Conservation (phyloP, 2,888 invertebrate species). For the Drosophila gaucha region DNA sequence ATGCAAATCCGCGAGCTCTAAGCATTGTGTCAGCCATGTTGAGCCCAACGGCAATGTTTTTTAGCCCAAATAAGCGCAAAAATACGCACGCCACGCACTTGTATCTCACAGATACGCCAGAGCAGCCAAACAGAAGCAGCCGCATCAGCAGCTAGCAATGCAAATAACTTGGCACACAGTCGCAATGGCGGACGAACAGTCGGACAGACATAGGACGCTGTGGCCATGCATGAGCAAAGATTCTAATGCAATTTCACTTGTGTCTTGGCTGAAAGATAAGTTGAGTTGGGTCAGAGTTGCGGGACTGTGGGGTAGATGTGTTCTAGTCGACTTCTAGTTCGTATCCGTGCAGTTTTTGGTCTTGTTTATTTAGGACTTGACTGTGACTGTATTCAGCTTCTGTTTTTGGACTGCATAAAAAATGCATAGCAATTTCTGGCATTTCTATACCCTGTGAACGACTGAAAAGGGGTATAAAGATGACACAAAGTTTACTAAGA, state of each 20-base stretch:
- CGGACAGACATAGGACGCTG: conserved; percentile 18
- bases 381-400: conserved; percentile 32
- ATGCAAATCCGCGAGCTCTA: conserved; percentile 59
- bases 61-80: conserved; percentile 79
- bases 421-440: conserved; percentile 42
- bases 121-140: conserved; percentile 7
- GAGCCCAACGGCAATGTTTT: conserved; percentile 69
- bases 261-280: conserved; percentile 28
- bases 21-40: conserved; percentile 74
- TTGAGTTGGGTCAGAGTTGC: conserved; percentile 19
- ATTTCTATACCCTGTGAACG: conserved; percentile 32
- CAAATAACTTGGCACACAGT: conserved; percentile 78
- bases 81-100: conserved; percentile 59
- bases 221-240: conserved; percentile 73
- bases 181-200: conserved; percentile 21
- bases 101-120: conserved; percentile 54
- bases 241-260: conserved; percentile 73
- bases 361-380: conserved; percentile 73
- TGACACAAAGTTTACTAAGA: neutral
- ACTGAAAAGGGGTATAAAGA: neutral
- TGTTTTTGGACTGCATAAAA: conserved; percentile 51
- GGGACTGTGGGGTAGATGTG: neutral
- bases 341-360: conserved; percentile 58
- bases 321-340: conserved; percentile 24
- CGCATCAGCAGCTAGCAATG: conserved; percentile 51